Evolutionary conservation across 2,113 vertebrate genomes (phyloP).

Genomic region (Colossoma macropomum): DNA sequence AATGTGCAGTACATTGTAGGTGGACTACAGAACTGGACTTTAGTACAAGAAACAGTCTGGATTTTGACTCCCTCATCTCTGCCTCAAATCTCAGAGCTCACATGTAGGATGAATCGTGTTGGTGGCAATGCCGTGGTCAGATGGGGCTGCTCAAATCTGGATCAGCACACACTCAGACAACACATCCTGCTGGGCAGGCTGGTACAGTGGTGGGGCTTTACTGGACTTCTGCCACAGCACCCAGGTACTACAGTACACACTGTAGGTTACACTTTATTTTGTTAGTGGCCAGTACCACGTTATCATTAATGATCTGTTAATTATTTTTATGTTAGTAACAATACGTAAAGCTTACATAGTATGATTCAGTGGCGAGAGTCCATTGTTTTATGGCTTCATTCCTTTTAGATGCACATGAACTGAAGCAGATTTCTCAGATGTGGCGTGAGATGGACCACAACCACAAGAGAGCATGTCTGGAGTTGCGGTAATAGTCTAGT

Average conservation of each 20-base stretch:
- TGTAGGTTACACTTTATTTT: neutral
- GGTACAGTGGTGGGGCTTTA: slow-evolving; percentile 69
- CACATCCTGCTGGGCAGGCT: slow-evolving; percentile 66
- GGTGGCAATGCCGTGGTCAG: slow-evolving; percentile 19
- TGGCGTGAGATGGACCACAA: slow-evolving; percentile 66
- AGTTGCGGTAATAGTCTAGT: slow-evolving; percentile 16
- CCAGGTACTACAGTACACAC: slow-evolving; percentile 51
- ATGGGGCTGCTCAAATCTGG: slow-evolving; percentile 51
- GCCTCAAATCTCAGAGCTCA: slow-evolving; percentile 42
- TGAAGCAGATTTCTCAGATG: slow-evolving; percentile 66
- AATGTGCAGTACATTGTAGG: too few relatives aligned
- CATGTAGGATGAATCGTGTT: slow-evolving; percentile 44
- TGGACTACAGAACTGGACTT: too few relatives aligned
- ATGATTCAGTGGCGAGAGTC: too few relatives aligned
- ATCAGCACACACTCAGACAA: slow-evolving; percentile 52
- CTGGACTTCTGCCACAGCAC: slow-evolving; percentile 64
- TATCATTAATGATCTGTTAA: neutral
- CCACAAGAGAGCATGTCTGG: slow-evolving; percentile 41
- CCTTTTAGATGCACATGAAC: slow-evolving; percentile 61
- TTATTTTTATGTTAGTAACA: neutral
- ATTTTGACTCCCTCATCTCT: neutral
- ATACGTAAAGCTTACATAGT: too few relatives aligned
- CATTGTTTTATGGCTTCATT: too few relatives aligned
- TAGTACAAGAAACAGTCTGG: too few relatives aligned
- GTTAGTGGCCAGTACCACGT: too few relatives aligned